Evolutionary conservation across 2,888 invertebrate species (phyloP).

Genomic region (Priapulus caudatus): DNA sequence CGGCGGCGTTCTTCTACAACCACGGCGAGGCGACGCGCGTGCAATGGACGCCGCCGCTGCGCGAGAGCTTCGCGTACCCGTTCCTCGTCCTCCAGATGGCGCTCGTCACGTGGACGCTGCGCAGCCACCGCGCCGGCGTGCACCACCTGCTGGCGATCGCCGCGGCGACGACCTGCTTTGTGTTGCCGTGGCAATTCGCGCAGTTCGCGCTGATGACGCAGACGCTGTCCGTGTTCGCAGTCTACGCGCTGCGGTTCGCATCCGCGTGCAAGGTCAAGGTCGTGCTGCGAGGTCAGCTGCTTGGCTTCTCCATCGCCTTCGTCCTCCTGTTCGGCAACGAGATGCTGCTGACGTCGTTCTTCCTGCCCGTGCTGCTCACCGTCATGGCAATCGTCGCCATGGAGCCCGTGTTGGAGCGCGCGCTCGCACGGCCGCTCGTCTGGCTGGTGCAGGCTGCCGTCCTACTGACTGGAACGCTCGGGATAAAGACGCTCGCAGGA

Average conservation of each 20-base stretch:
- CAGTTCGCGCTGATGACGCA: constrained; percentile 70
- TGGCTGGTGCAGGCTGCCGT: constrained; percentile 29
- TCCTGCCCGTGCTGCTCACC: constrained; percentile 39
- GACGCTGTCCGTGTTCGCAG: constrained; percentile 54
- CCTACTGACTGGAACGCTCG: constrained; percentile 32
- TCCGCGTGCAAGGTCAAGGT: constrained; percentile 33
- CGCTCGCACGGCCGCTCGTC: constrained; percentile 3
- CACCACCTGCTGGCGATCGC: constrained; percentile 29
- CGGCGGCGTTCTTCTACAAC: constrained; percentile 62
- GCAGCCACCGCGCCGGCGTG: constrained; percentile 6
- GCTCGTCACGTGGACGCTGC: constrained; percentile 44
- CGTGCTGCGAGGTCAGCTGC: constrained; percentile 40
- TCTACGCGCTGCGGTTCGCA: constrained; percentile 46
- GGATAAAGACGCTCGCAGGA: too few species aligned
- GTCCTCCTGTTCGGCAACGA: constrained; percentile 47
- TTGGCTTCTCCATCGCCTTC: constrained; percentile 39
- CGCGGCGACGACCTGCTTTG: constrained; percentile 36
- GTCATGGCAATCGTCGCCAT: constrained; percentile 22
- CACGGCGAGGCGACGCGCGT: constrained; percentile 69
- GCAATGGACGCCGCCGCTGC: constrained; percentile 70
- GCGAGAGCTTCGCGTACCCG: constrained; percentile 76
- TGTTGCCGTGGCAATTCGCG: constrained; percentile 53
- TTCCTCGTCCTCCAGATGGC: constrained; percentile 61
- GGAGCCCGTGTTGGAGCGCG: background rate
- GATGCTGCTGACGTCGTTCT: constrained; percentile 46